Evolutionary conservation across 2,888 invertebrate species (phyloP).

Genomic region (Conus canariensis): DNA sequence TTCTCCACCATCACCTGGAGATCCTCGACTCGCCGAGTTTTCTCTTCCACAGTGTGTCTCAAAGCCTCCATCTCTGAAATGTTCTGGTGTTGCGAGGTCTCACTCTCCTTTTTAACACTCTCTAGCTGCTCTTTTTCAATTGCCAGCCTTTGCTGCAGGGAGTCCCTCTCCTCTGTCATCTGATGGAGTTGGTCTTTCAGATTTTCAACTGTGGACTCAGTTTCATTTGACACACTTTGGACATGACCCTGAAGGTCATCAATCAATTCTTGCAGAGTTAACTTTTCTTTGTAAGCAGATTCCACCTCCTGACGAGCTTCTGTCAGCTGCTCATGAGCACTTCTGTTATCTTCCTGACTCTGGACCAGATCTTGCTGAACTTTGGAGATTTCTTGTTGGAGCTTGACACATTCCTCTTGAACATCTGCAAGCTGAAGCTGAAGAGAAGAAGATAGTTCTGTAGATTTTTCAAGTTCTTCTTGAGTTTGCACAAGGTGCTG

Average conservation of each 20-base stretch:
- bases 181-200: constrained; percentile 57
- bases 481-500: constrained; percentile 33
- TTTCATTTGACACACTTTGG: neutral
- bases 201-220: constrained; percentile 49
- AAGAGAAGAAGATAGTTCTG: neutral
- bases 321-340: constrained; percentile 4
- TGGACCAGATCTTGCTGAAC: constrained; percentile 16
- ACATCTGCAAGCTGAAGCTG: constrained; percentile 27
- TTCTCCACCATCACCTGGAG: constrained; percentile 44
- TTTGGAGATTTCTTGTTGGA: constrained; percentile 14
- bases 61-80: constrained; percentile 41
- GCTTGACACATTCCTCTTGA: neutral
- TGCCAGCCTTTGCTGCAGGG: constrained; percentile 37
- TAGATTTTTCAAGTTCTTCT: constrained; percentile 25
- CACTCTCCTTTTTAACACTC: constrained; percentile 19
- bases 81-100: neutral
- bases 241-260: constrained; percentile 8
- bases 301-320: constrained; percentile 12
- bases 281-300: constrained; percentile 2
- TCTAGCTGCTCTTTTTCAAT: constrained; percentile 41
- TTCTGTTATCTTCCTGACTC: neutral
- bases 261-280: neutral
- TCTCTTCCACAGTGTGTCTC: constrained; percentile 42
- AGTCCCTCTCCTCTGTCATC: constrained; percentile 24
- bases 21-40: constrained; percentile 39